Evolutionary conservation across 1,140 invertebrate genomes (phyloP), one percentile per base, ranked within the genome.

Genomic region (Halesus radiatus): DNA sequence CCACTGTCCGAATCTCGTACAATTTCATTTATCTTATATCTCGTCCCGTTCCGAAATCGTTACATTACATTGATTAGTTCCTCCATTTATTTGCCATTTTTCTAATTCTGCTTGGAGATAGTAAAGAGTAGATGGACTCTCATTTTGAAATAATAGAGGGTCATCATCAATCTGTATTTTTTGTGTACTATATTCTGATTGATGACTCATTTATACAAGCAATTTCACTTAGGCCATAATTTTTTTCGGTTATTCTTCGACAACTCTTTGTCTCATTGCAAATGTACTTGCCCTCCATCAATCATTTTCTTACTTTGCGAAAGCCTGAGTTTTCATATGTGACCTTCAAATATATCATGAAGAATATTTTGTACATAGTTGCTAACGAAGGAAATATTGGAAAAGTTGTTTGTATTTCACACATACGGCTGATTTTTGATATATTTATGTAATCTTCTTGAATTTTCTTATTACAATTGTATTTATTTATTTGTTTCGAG

Each of bases 121-220:
- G 37, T 45, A 45, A 45, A 45, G 10, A 45, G 37, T 45, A 45
- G 37, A 45, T 45, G 3, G 37, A 45, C 37, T 13, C 8, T 45
- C 37, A 45, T 8, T 45, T 45, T 45, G 37, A 45, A 45, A 8
- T 45, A 45, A 45, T 45, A 45, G 1, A 6, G 62, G 15, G 1
- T 66, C 13, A 29, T 66, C 8, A 66, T 66, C 62, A 66, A 66
- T 66, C 62, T 16, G 29, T 32, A 29, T 66, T 66, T 64, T 66
- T 32, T 29, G 37, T 50, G 5, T 26, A 15, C 29, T 72, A 6
- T 50, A 20, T 50, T 26, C 22, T 72, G 68, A 72, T 72, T 20
- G 68, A 72, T 72, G 68, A n/a, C 50, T 29, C 37, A 52, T 72
- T 72, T 72, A 50, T 53, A 52, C 68, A 22, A 52, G 37, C 68